Evolutionary conservation across 1,140 invertebrate species (phyloP).

Genomic region (Dryas iulia): DNA sequence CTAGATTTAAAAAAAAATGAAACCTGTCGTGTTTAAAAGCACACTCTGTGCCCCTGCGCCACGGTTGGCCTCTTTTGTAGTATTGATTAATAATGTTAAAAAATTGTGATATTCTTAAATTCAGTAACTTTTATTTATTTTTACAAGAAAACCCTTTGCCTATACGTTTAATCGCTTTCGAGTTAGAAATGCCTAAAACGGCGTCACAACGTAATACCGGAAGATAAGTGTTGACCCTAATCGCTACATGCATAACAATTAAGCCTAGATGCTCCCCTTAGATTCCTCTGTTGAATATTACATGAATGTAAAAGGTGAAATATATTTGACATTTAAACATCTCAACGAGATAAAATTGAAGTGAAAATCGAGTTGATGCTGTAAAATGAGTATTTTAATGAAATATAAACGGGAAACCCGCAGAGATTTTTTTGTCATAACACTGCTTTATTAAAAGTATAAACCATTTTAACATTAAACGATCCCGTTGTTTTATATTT

Average conservation of each 20-base stretch:
- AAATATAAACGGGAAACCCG: neutral
- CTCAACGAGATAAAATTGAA: constrained; percentile 8
- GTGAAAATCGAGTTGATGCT: neutral
- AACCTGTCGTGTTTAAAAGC: too few relatives aligned
- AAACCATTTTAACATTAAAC: neutral
- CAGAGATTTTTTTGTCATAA: neutral
- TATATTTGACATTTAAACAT: constrained; percentile 4
- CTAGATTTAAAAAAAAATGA: too few relatives aligned
- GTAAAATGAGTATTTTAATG: constrained; percentile 4
- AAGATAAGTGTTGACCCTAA: constrained; percentile 16
- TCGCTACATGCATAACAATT: constrained; percentile 14
- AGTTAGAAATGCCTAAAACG: constrained; percentile 2
- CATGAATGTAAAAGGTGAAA: constrained; percentile 9
- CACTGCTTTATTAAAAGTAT: neutral
- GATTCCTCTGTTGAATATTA: constrained; percentile 5
- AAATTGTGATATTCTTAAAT: too few relatives aligned
- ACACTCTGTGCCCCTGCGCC: too few relatives aligned
- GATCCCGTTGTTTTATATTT: neutral
- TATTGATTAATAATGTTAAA: too few relatives aligned
- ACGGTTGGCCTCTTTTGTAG: too few relatives aligned
- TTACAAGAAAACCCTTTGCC: neutral
- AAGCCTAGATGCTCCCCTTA: constrained; percentile 4
- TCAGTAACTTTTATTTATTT: too few relatives aligned
- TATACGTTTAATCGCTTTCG: neutral
- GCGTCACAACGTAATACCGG: neutral